phyloP scores from a whole-genome alignment of 1,140 invertebrate species.

The Heterodera carotae region DNA sequence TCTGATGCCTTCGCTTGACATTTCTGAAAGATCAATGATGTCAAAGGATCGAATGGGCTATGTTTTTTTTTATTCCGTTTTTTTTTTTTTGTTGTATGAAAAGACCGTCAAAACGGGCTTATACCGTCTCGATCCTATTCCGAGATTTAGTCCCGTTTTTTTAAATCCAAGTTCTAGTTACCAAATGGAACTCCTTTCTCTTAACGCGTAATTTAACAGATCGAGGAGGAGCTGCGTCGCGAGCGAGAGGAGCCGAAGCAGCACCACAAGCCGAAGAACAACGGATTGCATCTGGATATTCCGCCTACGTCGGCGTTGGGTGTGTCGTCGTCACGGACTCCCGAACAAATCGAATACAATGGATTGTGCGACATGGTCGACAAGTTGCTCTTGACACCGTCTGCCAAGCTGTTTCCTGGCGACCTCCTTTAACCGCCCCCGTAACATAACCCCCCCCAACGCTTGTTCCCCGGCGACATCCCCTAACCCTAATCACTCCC shows the following conservation, averaged over 20 bases:
- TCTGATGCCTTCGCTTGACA: too few species aligned
- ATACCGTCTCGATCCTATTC: too few species aligned
- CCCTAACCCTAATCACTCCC: neutral
- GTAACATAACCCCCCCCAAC: neutral
- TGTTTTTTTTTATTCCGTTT: too few species aligned
- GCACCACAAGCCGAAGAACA: neutral
- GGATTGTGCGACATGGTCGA: neutral
- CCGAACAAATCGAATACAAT: neutral
- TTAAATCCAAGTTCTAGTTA: too few species aligned
- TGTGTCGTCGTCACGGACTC: neutral
- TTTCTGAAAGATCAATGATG: too few species aligned
- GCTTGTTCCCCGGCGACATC: neutral
- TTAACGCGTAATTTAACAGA: neutral
- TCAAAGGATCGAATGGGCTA: too few species aligned
- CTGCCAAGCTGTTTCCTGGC: neutral
- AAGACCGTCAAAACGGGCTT: too few species aligned
- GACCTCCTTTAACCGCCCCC: neutral
- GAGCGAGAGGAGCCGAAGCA: neutral
- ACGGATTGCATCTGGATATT: neutral
- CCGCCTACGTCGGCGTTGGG: neutral
- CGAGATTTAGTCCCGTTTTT: too few species aligned
- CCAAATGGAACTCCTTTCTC: neutral
- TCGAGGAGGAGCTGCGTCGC: neutral
- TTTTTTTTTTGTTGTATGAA: too few species aligned
- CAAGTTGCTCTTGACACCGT: neutral